Percentiles rank a stretch among this genome's conserved stretches.
These are phyloP conservation scores for Campylomormyrus tamandua DNA, from an alignment of 2,113 vertebrate genomes.

Conservation along the genomic window DNA sequence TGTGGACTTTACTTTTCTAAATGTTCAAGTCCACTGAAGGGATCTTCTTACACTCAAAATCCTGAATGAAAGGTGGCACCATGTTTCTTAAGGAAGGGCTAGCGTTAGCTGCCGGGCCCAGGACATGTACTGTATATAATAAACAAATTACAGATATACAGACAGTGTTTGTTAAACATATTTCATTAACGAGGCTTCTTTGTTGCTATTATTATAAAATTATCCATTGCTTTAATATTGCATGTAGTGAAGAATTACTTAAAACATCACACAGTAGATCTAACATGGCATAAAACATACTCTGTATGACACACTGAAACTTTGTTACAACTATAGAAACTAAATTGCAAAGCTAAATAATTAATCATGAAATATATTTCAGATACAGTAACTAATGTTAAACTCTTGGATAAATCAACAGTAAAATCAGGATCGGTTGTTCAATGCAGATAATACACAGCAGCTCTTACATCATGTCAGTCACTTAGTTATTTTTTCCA, in stretches of 20 bases:
- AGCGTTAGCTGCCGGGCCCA: neutral
- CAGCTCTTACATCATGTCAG: neutral
- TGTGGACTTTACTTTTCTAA: too few relatives aligned
- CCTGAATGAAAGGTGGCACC: neutral
- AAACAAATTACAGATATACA: neutral
- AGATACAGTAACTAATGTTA: neutral
- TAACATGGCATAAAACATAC: neutral
- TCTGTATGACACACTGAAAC: neutral
- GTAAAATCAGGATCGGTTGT: neutral
- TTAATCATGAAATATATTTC: neutral
- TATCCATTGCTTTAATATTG: neutral
- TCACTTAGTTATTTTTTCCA: neutral
- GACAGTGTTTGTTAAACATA: neutral
- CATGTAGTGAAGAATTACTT: neutral
- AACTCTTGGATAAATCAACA: neutral
- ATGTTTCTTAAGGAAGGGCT: neutral
- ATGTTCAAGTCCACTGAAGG: neutral
- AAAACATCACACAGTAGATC: neutral
- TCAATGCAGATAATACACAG: neutral
- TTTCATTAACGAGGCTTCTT: neutral
- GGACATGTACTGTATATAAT: neutral
- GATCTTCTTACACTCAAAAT: neutral
- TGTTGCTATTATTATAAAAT: neutral
- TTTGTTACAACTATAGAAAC: neutral
- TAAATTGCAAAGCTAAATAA: neutral